A percentile compares a stretch with the other conserved stretches of the same genome.
Conservation (phyloP, 2,888 invertebrate species). For the Allolobophora icterica region DNA sequence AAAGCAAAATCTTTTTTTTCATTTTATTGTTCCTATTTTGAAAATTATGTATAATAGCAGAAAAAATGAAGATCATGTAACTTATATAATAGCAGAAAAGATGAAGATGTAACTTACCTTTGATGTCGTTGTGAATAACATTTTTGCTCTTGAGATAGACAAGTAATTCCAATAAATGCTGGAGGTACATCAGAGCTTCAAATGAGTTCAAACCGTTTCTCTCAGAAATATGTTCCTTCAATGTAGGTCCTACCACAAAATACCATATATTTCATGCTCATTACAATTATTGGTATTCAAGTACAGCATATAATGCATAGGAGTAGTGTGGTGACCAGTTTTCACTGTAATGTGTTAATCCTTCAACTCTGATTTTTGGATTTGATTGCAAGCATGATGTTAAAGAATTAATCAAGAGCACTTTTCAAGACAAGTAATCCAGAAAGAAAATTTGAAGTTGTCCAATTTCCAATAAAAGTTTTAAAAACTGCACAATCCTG, state of each 20-base stretch:
- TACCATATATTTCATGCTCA: background rate
- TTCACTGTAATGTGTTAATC: background rate
- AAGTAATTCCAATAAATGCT: constrained; percentile 56
- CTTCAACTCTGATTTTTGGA: background rate
- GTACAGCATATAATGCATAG: background rate
- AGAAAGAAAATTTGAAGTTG: background rate
- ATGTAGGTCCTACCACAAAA: constrained; percentile 3
- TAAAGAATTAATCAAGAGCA: background rate
- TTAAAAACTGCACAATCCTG: background rate
- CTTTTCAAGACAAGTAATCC: background rate
- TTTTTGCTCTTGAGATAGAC: constrained; percentile 52
- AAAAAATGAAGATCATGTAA: background rate
- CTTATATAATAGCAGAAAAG: background rate
- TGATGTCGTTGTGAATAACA: constrained; percentile 60
- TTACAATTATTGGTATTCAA: background rate
- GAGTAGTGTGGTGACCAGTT: background rate
- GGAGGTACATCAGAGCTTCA: constrained; percentile 53
- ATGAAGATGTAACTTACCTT: constrained; percentile 50
- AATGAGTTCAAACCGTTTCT: constrained; percentile 40
- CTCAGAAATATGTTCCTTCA: constrained; percentile 12
- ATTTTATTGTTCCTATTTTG: too few relatives aligned
- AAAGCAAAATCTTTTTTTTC: too few relatives aligned
- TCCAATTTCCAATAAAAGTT: background rate
- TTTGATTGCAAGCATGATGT: background rate
- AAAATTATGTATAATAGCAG: background rate